Evolutionary conservation across 2,888 invertebrate species (phyloP), one percentile per base, ranked within the genome.

Genomic region (Mesoligia furuncula): DNA sequence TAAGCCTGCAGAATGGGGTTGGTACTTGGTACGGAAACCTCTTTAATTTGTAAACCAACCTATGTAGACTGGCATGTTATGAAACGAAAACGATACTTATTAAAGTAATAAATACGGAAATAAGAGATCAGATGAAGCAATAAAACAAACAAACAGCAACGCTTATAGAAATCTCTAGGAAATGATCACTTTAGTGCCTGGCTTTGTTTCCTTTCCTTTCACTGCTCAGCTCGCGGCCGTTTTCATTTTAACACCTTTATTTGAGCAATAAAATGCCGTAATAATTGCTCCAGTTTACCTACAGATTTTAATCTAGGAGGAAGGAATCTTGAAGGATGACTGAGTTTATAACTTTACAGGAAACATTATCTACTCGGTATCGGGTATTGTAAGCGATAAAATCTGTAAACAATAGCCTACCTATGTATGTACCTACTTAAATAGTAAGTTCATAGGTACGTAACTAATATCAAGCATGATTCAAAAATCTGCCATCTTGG

Each of bases 161-260:
- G 85, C 87, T 89, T 91, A 87, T 89, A 91, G 90, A 93, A 92
- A 93, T 93, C 93, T 90, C 88, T 89, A 92, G 93, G 94, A 93
- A 93, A 93, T 90, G 90, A 93, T 92, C 93, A 91, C 85, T 82
- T 75, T 75, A 76, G 81, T 73, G 75, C 87, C 76, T 83, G 82
- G 81, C 88, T 90, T 92, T 92, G 91, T 93, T 93, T 92, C 91
- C 92, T 91, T 92, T 89, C 91, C 93, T 92, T 93, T 93, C 93
- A 92, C 93, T 92, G 84, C 79, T 84, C 77, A 88, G 70, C 90
- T 88, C 79, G 86, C 79, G 91, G 91, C 85, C 86, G 89, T 90
- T 92, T 89, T 90, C 90, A 90, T 92, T 90, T 92, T 91, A 92
- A 88, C 91, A 92, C 91, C 89, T 86, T 87, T 67, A 83, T 80